phyloP scores from a whole-genome alignment of 2,888 invertebrate species.

The Julus scanicus region DNA sequence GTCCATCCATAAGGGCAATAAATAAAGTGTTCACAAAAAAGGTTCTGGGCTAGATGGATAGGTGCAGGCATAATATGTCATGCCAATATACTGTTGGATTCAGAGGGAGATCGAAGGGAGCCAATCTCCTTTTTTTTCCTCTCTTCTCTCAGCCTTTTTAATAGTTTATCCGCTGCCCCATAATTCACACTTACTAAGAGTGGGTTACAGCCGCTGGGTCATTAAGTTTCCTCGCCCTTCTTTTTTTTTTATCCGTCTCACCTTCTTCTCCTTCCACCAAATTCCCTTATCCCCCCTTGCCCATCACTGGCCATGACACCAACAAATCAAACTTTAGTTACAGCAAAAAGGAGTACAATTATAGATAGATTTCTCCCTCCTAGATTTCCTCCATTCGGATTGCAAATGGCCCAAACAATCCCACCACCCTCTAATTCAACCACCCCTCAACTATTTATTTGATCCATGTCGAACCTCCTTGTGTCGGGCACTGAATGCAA shows the following conservation, averaged over 20 bases:
- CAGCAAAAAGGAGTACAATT: constrained; percentile 44
- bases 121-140: not conserved
- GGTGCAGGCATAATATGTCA: constrained; percentile 25
- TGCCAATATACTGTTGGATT: not conserved
- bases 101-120: constrained; percentile 22
- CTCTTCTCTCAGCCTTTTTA: not conserved
- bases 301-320: constrained; percentile 46
- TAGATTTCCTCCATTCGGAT: not conserved
- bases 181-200: constrained; percentile 33
- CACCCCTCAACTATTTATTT: not conserved
- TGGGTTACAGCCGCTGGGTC: constrained; percentile 33
- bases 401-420: not conserved
- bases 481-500: not conserved
- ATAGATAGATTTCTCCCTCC: constrained; percentile 20
- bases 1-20: constrained; percentile 7
- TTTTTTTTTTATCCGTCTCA: constrained; percentile 25
- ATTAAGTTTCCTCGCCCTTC: constrained; percentile 33
- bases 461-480: not conserved
- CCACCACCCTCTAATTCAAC: not conserved
- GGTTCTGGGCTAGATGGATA: not conserved
- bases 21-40: constrained; percentile 32
- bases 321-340: constrained; percentile 53
- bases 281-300: constrained; percentile 33
- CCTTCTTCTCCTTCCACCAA: constrained; percentile 11
- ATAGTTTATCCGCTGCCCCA: constrained; percentile 22